Percentiles rank a stretch among this genome's conserved stretches.
Conservation (phyloP, 2,888 invertebrate species). For the Temnothorax ravouxi region DNA sequence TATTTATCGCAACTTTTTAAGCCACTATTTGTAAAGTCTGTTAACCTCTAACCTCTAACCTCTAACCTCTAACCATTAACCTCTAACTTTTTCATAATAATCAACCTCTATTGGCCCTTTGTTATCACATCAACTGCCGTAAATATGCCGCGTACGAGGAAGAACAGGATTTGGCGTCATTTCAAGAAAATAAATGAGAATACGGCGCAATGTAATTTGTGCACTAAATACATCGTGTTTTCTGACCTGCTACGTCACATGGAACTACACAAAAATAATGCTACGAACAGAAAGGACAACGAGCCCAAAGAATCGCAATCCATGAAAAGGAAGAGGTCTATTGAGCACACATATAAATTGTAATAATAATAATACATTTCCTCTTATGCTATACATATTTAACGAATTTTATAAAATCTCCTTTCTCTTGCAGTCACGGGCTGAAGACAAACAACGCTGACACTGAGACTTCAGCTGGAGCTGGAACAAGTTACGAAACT, state of each 20-base stretch:
- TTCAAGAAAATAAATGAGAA: background rate
- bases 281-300: background rate
- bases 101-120: too few relatives aligned
- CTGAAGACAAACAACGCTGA: conserved; percentile 1
- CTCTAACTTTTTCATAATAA: too few relatives aligned
- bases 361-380: conserved; percentile 10
- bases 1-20: background rate
- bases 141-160: background rate
- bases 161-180: background rate
- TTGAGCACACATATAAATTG: background rate
- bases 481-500: conserved; percentile 23
- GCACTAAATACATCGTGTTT: too few relatives aligned
- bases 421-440: background rate
- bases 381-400: background rate
- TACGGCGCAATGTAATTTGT: background rate
- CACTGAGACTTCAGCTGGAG: conserved; percentile 21
- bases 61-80: too few relatives aligned
- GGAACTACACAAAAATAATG: too few relatives aligned
- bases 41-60: too few relatives aligned
- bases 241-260: too few relatives aligned
- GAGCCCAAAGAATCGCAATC: background rate
- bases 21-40: too few relatives aligned
- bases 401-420: background rate
- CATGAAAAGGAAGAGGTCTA: background rate
- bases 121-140: too few relatives aligned